phyloP scores from a whole-genome alignment of 2,797 vertebrate genomes.

The Sebastes oblongus region DNA sequence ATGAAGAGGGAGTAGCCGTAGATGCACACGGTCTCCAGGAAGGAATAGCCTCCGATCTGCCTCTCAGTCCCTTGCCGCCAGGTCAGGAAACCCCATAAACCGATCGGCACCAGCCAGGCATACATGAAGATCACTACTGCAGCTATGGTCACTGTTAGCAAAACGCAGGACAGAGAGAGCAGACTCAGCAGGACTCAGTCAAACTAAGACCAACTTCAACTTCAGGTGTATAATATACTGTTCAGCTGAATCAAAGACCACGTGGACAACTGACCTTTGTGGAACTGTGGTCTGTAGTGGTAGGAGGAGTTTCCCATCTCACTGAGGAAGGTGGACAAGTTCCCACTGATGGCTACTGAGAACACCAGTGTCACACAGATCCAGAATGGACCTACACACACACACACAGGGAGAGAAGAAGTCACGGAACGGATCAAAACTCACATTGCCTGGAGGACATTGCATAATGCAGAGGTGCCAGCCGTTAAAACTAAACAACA shows the following conservation, averaged over 20 bases:
- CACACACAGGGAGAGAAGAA: too few relatives aligned
- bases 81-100: constrained; percentile 88
- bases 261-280: constrained; percentile 56
- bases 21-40: constrained; percentile 89
- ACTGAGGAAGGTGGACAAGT: constrained; percentile 83
- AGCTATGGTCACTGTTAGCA: constrained; percentile 83
- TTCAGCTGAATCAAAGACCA: fast-evolving
- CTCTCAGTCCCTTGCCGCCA: constrained; percentile 83
- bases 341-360: constrained; percentile 85
- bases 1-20: constrained; percentile 91
- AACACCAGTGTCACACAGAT: constrained; percentile 90
- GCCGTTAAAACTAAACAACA: too few relatives aligned
- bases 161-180: not conserved
- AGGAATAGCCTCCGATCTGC: constrained; percentile 81
- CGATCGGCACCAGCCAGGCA: constrained; percentile 87
- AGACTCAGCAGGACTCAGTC: not conserved
- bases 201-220: not conserved
- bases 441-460: too few relatives aligned
- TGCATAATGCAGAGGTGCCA: too few relatives aligned
- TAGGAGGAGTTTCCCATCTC: constrained; percentile 68
- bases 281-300: constrained; percentile 87
- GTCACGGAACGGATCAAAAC: too few relatives aligned
- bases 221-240: not conserved
- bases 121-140: constrained; percentile 87
- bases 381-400: constrained; percentile 88